Percentiles rank a stretch among this genome's conserved stretches.
phyloP scores from a whole-genome alignment of 2,113 vertebrate species.

The Orycteropus afer region DNA sequence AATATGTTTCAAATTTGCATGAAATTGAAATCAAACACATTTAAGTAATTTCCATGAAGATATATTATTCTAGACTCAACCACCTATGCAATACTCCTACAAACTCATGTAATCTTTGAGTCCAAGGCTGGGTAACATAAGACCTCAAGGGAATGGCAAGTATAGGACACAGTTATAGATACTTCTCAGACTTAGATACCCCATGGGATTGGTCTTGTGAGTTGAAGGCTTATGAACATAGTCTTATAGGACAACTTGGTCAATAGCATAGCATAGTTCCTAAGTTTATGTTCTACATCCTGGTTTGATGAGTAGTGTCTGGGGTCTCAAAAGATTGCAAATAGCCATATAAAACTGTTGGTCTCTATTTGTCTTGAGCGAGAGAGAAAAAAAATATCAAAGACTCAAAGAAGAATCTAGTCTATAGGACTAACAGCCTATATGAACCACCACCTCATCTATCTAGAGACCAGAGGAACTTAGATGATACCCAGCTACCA shows the following conservation, averaged over 20 bases:
- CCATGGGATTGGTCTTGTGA: neutral
- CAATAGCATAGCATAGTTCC: neutral
- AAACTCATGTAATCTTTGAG: neutral
- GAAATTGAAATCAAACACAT: neutral
- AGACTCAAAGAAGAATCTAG: neutral
- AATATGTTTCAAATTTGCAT: neutral
- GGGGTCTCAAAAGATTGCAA: neutral
- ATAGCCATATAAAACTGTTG: neutral
- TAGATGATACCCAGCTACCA: too few relatives aligned
- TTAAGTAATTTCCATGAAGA: neutral
- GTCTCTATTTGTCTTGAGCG: neutral
- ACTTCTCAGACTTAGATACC: neutral
- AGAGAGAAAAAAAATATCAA: neutral
- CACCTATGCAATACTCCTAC: neutral
- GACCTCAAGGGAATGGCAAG: constrained; percentile 28
- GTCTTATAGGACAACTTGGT: neutral
- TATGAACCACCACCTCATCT: too few relatives aligned
- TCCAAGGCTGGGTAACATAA: neutral
- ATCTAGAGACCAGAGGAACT: too few relatives aligned
- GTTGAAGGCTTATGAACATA: neutral
- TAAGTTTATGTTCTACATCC: neutral
- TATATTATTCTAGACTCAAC: neutral
- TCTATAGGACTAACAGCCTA: too few relatives aligned
- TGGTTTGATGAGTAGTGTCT: neutral
- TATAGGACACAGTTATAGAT: neutral